Evolutionary conservation across 1,140 invertebrate species (phyloP), one percentile per base, ranked within the genome.

Genomic region (Meloidogyne floridensis): DNA sequence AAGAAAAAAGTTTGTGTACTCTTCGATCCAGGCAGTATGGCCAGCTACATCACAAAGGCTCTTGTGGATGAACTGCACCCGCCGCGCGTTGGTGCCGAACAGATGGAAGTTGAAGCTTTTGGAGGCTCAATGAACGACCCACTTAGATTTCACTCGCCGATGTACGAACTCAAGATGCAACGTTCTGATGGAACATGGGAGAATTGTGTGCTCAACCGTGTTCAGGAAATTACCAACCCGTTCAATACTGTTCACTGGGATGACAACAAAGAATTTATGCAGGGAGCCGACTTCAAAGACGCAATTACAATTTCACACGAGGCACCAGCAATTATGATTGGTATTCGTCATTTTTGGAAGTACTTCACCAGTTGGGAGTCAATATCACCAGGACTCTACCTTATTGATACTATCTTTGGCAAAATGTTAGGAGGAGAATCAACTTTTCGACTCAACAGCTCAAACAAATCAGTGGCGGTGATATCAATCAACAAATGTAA

Each of bases 371-470:
- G 32, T 6, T 7, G 32, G 56, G 15, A 15, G n/a, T 82, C 11
- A 32, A 82, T n/a, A n/a, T n/a, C n/a, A n/a, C n/a, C n/a, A n/a
- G n/a, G n/a, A n/a, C n/a, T n/a, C n/a, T n/a, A n/a, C 32, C 1
- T 82, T 13, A 83, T 82, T n/a, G 69, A 65, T n/a, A 82, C 81
- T 3, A 82, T 18, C 13, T 20, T 82, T 43, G 81, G 81, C 47
- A 15, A 13, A n/a, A 76, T 82, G 13, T n/a, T 82, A 20, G 51
- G 80, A 20, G 81, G 81, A 8, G 32, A 74, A 56, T n/a, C 81
- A 2, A 32, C 42, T 84, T 7, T 83, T n/a, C n/a, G n/a, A n/a
- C n/a, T n/a, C n/a, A n/a, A n/a, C n/a, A n/a, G n/a, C n/a, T n/a
- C n/a, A n/a, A 2, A 51, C 42, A n/a, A 42, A 0, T 15, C 42